Percentiles rank a stretch among this genome's conserved stretches.
phyloP scores from a whole-genome alignment of 1,140 invertebrate genomes.

The Zaprionus kolodkinae region DNA sequence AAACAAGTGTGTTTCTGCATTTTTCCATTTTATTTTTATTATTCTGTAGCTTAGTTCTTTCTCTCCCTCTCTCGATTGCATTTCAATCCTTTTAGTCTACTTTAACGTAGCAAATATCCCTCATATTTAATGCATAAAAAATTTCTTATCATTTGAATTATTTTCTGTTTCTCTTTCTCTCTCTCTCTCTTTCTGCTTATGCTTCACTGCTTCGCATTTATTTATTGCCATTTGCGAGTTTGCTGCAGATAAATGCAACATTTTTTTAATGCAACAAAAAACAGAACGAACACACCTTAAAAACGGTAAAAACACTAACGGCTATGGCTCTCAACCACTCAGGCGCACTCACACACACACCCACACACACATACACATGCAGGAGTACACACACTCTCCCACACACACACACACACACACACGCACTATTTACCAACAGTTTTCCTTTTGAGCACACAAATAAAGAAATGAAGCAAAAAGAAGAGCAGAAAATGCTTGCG shows the following conservation, averaged over 20 bases:
- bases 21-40: background rate
- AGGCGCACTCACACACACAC: constrained; percentile 19
- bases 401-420: constrained; percentile 4
- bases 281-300: constrained; percentile 4
- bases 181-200: constrained; percentile 11
- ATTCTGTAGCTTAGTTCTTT: background rate
- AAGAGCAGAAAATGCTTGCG: constrained; percentile 64
- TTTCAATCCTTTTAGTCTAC: background rate
- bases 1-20: background rate
- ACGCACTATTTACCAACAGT: constrained; percentile 30
- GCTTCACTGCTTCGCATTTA: constrained; percentile 49
- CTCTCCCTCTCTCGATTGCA: background rate
- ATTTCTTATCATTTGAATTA: constrained; percentile 43
- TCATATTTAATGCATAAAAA: constrained; percentile 1
- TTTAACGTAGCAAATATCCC: background rate
- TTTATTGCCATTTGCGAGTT: constrained; percentile 60
- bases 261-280: constrained; percentile 69
- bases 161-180: constrained; percentile 28
- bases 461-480: constrained; percentile 28
- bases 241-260: constrained; percentile 68
- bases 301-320: constrained; percentile 51
- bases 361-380: constrained; percentile 3
- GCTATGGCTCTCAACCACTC: constrained; percentile 47
- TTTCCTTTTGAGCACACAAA: constrained; percentile 45
- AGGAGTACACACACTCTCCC: background rate